Evolutionary conservation across 2,113 vertebrate species (phyloP).

Genomic region (Festucalex cinctus): DNA sequence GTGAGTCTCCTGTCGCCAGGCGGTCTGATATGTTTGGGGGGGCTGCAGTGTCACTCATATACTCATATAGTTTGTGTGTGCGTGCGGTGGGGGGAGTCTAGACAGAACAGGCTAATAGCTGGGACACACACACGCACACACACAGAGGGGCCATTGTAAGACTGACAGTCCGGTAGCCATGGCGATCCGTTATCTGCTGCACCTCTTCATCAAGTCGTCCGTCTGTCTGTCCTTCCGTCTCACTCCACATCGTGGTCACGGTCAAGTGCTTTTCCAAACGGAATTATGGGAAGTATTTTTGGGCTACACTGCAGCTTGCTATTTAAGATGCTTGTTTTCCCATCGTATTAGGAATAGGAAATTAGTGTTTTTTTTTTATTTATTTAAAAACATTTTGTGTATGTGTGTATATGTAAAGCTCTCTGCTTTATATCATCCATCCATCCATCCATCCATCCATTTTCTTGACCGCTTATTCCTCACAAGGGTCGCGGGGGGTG

Average conservation of each 20-base stretch:
- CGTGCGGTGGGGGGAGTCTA: conserved; percentile 8
- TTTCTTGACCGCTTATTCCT: no score
- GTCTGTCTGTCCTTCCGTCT: conserved; percentile 52
- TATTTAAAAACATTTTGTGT: no score
- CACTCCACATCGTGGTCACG: not conserved
- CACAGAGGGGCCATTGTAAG: conserved; percentile 64
- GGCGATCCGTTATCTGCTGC: conserved; percentile 49
- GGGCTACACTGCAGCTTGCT: not conserved
- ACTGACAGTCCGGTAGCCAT: conserved; percentile 58
- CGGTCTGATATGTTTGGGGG: conserved; percentile 27
- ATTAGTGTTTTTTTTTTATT: no score
- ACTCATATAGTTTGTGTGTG: not conserved
- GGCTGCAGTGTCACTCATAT: conserved; percentile 63
- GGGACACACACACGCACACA: conserved; percentile 25
- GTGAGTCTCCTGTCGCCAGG: conserved; percentile 23
- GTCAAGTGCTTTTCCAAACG: not conserved
- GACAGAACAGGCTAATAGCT: conserved; percentile 58
- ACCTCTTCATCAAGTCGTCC: conserved; percentile 31
- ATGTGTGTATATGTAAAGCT: no score
- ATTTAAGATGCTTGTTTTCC: no score
- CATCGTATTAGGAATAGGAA: no score
- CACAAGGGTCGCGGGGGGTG: no score
- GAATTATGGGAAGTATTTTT: not conserved
- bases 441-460: no score
- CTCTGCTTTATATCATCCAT: no score